Evolutionary conservation across 1,140 invertebrate genomes (phyloP).

Genomic region (Gonioctena quinquepunctata): DNA sequence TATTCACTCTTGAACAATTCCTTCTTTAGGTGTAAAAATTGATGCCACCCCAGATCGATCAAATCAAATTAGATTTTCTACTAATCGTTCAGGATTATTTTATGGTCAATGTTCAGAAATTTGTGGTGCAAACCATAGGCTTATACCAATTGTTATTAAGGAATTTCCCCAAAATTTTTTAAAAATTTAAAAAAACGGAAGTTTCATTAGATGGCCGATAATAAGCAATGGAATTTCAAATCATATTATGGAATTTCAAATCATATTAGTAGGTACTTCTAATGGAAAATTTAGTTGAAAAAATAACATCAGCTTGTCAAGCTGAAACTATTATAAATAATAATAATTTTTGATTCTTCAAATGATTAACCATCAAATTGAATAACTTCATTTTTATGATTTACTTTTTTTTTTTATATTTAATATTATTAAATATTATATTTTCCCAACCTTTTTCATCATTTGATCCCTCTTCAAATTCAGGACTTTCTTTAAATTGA

Average conservation of each 20-base stretch:
- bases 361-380: slow-evolving; percentile 60
- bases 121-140: slow-evolving; percentile 75
- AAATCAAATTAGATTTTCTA: slow-evolving; percentile 65
- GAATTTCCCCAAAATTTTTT: slow-evolving; percentile 59
- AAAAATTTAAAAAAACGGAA: slow-evolving; percentile 59
- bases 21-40: slow-evolving; percentile 66
- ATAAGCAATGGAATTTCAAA: too few relatives aligned
- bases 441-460: slow-evolving; percentile 51
- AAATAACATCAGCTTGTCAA: too few relatives aligned
- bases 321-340: neutral
- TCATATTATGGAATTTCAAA: slow-evolving; percentile 65
- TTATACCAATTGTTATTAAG: slow-evolving; percentile 76
- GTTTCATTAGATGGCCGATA: slow-evolving; percentile 64
- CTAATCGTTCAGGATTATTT: slow-evolving; percentile 64
- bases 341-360: slow-evolving; percentile 61
- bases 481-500: too few relatives aligned
- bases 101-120: slow-evolving; percentile 80
- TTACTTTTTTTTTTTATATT: slow-evolving; percentile 58
- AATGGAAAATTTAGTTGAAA: slow-evolving; percentile 61
- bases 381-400: slow-evolving; percentile 59
- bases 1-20: slow-evolving; percentile 71
- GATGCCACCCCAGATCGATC: slow-evolving; percentile 70
- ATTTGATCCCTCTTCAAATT: too few relatives aligned
- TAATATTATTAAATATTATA: slow-evolving; percentile 58
- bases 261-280: slow-evolving; percentile 59